phyloP scores from a whole-genome alignment of 2,888 invertebrate genomes.

The Spilosoma lubricipeda region DNA sequence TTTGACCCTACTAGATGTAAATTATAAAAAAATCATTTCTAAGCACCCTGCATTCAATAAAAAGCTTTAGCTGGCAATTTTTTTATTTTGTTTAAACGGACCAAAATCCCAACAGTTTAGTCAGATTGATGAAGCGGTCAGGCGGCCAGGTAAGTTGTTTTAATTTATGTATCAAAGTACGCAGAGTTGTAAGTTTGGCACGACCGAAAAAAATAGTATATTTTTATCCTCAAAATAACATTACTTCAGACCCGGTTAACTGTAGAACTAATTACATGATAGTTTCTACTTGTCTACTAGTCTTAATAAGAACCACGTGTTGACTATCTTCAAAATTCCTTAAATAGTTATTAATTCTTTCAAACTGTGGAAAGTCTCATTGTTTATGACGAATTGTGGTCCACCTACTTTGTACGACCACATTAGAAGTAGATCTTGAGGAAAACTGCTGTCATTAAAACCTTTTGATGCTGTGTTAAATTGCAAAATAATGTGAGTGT shows the following conservation, averaged over 20 bases:
- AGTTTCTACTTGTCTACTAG: neutral
- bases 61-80: too few species aligned
- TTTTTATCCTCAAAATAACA: neutral
- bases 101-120: too few species aligned
- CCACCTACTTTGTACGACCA: slow-evolving; percentile 33
- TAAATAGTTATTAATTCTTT: slow-evolving; percentile 3
- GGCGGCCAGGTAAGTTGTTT: too few species aligned
- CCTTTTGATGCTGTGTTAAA: slow-evolving; percentile 39
- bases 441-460: slow-evolving; percentile 33
- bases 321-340: neutral
- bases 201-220: neutral
- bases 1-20: too few species aligned
- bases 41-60: too few species aligned
- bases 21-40: too few species aligned
- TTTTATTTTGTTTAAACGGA: too few species aligned
- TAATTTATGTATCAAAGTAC: neutral
- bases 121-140: too few species aligned
- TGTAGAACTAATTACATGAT: neutral
- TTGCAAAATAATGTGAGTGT: slow-evolving; percentile 31
- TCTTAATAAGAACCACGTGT: neutral
- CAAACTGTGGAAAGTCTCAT: slow-evolving; percentile 27
- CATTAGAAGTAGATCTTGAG: slow-evolving; percentile 45
- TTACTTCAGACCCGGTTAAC: neutral
- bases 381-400: slow-evolving; percentile 25
- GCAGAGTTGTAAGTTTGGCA: neutral